Evolutionary conservation across 2,113 vertebrate species (phyloP).

Genomic region (Grammomys dolichurus): DNA sequence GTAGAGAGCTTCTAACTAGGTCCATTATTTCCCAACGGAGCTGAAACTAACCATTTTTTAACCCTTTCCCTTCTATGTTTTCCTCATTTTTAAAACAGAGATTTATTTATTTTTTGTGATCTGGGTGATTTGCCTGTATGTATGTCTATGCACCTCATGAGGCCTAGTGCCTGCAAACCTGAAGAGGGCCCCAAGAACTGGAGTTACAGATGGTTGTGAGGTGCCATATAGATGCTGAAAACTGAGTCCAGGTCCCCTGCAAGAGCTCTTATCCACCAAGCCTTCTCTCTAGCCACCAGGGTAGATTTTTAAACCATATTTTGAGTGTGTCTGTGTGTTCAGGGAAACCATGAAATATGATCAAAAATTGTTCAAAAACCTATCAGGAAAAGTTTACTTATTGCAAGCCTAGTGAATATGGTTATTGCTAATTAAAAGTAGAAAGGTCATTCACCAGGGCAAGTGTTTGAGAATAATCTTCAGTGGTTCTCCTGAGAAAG

Average conservation of each 20-base stretch:
- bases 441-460: conserved; percentile 60
- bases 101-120: neutral
- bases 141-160: neutral
- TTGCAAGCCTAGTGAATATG: conserved; percentile 78
- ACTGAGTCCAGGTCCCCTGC: neutral
- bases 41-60: neutral
- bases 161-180: too few species aligned
- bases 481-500: conserved; percentile 42
- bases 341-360: conserved; percentile 77
- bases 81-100: neutral
- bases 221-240: neutral
- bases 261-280: neutral
- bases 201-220: neutral
- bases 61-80: neutral
- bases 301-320: conserved; percentile 27
- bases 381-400: conserved; percentile 87
- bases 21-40: conserved; percentile 52
- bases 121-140: neutral
- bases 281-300: neutral
- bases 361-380: conserved; percentile 77
- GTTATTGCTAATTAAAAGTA: conserved; percentile 68
- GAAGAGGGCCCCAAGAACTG: neutral
- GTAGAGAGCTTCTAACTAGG: conserved; percentile 15
- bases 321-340: conserved; percentile 66
- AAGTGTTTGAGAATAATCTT: conserved; percentile 48